Conservation (phyloP, 1,140 invertebrate genomes). For the Brachionus koreanus region DNA sequence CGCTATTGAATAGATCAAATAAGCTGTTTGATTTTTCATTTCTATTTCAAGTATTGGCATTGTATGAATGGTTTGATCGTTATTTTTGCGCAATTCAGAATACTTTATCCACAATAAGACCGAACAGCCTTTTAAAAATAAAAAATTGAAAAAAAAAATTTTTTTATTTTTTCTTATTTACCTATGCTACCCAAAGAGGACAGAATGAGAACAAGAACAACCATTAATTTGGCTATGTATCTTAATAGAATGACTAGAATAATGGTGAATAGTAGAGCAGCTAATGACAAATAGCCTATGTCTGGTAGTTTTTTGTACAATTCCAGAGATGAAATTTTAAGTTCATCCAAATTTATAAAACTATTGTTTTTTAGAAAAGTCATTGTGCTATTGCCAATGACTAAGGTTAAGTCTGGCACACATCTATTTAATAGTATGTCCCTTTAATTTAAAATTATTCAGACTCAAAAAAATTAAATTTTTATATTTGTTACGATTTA, state of each 20-base stretch:
- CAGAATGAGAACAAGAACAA: constrained; percentile 77
- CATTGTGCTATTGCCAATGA: constrained; percentile 68
- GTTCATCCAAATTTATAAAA: neutral
- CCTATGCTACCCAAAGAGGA: constrained; percentile 71
- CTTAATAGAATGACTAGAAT: constrained; percentile 77
- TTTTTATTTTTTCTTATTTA: constrained; percentile 51
- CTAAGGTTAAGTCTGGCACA: neutral
- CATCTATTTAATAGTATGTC: neutral
- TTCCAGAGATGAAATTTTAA: neutral
- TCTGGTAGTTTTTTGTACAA: constrained; percentile 10
- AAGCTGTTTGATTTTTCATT: constrained; percentile 77
- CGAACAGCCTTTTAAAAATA: constrained; percentile 64
- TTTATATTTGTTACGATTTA: constrained; percentile 50
- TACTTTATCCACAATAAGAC: constrained; percentile 82
- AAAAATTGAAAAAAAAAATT: neutral
- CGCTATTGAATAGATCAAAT: constrained; percentile 75
- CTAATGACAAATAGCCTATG: constrained; percentile 22
- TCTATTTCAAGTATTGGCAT: constrained; percentile 69
- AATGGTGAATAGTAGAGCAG: constrained; percentile 71
- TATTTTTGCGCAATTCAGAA: constrained; percentile 69
- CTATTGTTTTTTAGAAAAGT: constrained; percentile 61
- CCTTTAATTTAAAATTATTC: neutral
- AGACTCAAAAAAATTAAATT: neutral
- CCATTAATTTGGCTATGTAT: constrained; percentile 73
- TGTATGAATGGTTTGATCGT: constrained; percentile 61